These are phyloP conservation scores for Drosophila phalerata DNA, from an alignment of 2,888 invertebrate species.

Conservation along the genomic window DNA sequence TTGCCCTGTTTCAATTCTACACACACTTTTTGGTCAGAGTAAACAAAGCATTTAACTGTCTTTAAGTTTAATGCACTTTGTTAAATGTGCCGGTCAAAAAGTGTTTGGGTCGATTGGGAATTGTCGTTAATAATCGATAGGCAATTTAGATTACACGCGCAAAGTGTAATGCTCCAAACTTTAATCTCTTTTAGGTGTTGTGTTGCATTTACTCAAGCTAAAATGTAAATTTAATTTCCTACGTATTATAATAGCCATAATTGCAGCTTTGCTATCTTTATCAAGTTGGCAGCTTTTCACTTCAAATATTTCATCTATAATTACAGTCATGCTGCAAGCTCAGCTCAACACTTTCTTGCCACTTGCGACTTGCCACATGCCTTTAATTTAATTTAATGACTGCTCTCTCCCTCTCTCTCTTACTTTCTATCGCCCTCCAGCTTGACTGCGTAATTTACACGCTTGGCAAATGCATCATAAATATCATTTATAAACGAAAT, in stretches of 20 bases:
- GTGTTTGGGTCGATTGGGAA: conserved; percentile 21
- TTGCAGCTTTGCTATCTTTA: conserved; percentile 10
- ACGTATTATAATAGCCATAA: conserved; percentile 24
- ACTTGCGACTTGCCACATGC: conserved; percentile 3
- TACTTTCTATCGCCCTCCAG: not conserved
- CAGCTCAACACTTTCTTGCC: conserved; percentile 1
- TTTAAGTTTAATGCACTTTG: conserved; percentile 60
- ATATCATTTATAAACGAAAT: conserved; percentile 55
- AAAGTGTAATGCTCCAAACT: conserved; percentile 10
- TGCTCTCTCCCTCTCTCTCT: not conserved
- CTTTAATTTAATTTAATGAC: conserved; percentile 35
- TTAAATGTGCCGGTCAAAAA: conserved; percentile 30
- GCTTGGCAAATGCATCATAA: conserved; percentile 34
- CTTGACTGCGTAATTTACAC: conserved; percentile 12
- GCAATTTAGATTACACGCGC: conserved; percentile 4
- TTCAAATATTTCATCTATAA: conserved; percentile 12
- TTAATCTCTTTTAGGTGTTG: not conserved
- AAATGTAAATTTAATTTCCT: not conserved
- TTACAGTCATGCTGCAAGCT: conserved; percentile 10
- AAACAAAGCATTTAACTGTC: conserved; percentile 64
- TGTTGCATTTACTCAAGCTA: too few relatives aligned
- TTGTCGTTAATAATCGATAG: conserved; percentile 28
- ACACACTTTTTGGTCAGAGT: conserved; percentile 35
- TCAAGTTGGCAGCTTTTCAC: conserved; percentile 9
- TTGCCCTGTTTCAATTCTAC: conserved; percentile 1